phyloP scores from a whole-genome alignment of 2,797 vertebrate genomes.

The Gymnothorax javanicus region DNA sequence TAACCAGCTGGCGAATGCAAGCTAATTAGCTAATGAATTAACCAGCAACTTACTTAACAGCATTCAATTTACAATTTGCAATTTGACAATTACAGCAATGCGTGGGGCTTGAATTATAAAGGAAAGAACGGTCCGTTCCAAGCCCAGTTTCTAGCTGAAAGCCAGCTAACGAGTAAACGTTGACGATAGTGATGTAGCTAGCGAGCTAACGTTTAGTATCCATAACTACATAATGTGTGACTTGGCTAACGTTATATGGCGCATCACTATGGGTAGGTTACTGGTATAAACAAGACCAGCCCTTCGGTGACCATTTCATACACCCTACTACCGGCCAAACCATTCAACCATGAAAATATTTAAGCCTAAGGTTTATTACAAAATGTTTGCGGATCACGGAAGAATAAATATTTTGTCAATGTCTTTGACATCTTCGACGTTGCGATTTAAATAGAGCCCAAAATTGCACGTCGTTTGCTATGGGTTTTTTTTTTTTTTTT shows the following conservation, averaged over 20 bases:
- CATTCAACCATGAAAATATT: background rate
- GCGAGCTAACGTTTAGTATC: too few relatives aligned
- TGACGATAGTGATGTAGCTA: too few relatives aligned
- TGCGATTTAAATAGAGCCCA: background rate
- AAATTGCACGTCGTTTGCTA: background rate
- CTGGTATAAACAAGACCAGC: conserved; percentile 4
- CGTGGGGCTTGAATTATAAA: background rate
- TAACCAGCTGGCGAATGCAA: conserved; percentile 47
- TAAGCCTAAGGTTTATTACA: background rate
- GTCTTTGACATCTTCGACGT: background rate
- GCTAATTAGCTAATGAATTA: background rate
- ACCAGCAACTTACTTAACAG: too few relatives aligned
- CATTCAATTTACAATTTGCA: too few relatives aligned
- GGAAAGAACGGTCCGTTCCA: background rate
- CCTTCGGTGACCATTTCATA: background rate
- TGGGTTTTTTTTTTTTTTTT: background rate
- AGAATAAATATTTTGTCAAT: background rate
- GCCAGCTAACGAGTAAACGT: background rate
- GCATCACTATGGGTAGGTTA: background rate
- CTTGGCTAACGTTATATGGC: background rate
- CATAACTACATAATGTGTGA: too few relatives aligned
- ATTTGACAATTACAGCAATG: background rate
- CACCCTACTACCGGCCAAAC: background rate
- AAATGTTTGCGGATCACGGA: background rate
- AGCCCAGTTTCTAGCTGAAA: background rate